phyloP scores from a whole-genome alignment of 2,113 vertebrate genomes.

The Andinoacara biseriatus region DNA sequence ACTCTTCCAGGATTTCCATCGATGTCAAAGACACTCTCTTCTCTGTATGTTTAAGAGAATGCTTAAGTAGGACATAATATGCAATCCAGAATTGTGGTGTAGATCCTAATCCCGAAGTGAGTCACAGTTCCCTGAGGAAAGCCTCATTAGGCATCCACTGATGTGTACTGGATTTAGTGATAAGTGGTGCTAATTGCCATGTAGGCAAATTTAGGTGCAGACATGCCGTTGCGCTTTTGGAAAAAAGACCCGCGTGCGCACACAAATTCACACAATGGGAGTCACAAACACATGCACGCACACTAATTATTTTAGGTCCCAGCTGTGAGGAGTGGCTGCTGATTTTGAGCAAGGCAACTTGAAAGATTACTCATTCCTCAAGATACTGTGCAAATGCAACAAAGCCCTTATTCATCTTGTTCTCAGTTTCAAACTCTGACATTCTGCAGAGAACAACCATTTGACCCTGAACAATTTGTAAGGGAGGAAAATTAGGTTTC shows the following conservation, averaged over 20 bases:
- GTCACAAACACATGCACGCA: slow-evolving; percentile 7
- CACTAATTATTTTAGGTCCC: slow-evolving; percentile 68
- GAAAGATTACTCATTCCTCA: slow-evolving; percentile 64
- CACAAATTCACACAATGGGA: slow-evolving; percentile 37
- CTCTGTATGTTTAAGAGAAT: slow-evolving; percentile 37
- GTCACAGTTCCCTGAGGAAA: slow-evolving; percentile 47
- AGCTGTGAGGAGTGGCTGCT: slow-evolving; percentile 54
- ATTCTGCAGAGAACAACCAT: slow-evolving; percentile 50
- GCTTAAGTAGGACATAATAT: slow-evolving; percentile 26
- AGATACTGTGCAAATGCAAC: slow-evolving; percentile 51
- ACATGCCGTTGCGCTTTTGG: slow-evolving; percentile 22
- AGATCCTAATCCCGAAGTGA: slow-evolving; percentile 56
- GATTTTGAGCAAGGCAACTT: slow-evolving; percentile 62
- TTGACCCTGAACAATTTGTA: slow-evolving; percentile 68
- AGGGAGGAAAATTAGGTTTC: slow-evolving; percentile 71
- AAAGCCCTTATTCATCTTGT: slow-evolving; percentile 66
- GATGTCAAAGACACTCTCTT: background rate
- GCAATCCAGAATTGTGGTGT: slow-evolving; percentile 28
- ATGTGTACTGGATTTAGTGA: slow-evolving; percentile 63
- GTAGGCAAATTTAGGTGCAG: slow-evolving; percentile 45
- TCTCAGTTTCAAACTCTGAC: slow-evolving; percentile 54
- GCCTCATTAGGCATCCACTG: slow-evolving; percentile 61
- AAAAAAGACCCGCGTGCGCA: slow-evolving; percentile 11
- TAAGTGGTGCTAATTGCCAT: slow-evolving; percentile 69
- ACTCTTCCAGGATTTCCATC: slow-evolving; percentile 6